Evolutionary conservation across 2,888 invertebrate genomes (phyloP).

Genomic region (Ditula angustiorana): DNA sequence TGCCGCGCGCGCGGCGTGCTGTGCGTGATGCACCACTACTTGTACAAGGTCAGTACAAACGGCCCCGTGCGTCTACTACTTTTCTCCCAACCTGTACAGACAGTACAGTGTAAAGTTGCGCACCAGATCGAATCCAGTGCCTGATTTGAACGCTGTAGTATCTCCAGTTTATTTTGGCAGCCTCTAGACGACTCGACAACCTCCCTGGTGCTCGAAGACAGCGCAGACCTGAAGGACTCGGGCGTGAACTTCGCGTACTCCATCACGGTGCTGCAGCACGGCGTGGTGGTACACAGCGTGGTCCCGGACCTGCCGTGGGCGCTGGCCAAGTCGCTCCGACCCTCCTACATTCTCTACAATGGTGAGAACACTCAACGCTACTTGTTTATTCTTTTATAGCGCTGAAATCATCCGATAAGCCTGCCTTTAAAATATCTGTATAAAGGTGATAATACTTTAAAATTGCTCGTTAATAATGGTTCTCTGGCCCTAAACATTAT

Average conservation of each 20-base stretch:
- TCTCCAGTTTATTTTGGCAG: conserved; percentile 56
- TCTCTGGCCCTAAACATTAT: background rate
- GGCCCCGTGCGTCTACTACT: too few species aligned
- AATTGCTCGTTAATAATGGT: background rate
- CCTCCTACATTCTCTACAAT: conserved; percentile 91
- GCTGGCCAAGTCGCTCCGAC: conserved; percentile 90
- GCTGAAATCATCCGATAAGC: too few species aligned
- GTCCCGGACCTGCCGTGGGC: conserved; percentile 93
- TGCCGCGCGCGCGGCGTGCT: conserved; percentile 91
- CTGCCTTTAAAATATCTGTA: too few species aligned
- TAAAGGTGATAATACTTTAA: background rate
- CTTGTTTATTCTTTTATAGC: too few species aligned
- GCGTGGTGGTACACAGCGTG: conserved; percentile 93
- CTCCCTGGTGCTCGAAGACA: conserved; percentile 80
- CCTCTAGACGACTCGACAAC: conserved; percentile 85
- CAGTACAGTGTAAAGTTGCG: too few species aligned
- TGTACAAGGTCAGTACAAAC: conserved; percentile 90
- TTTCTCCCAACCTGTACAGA: too few species aligned
- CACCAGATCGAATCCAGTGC: too few species aligned
- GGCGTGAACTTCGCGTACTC: conserved; percentile 95
- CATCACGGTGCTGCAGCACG: conserved; percentile 92
- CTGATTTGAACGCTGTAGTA: background rate
- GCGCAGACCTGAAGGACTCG: conserved; percentile 84
- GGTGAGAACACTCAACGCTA: conserved; percentile 73
- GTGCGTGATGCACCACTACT: conserved; percentile 91